phyloP scores from a whole-genome alignment of 92 coral and sea anemone genomes.

The Virgularia gustaviana region DNA sequence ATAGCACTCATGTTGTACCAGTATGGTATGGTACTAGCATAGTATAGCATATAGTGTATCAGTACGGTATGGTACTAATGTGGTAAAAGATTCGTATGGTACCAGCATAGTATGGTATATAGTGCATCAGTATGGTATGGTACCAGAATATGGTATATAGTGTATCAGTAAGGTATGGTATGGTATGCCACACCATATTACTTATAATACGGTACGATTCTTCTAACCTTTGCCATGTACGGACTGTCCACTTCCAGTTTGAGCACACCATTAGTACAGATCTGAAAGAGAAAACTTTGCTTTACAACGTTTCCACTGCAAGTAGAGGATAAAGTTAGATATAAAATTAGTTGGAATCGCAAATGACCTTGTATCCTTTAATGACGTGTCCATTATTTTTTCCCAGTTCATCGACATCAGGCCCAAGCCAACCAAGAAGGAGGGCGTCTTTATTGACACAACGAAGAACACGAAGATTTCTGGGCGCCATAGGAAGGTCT shows the following conservation, averaged over 20 bases:
- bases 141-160: too few species aligned
- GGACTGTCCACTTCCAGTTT: slow-evolving; percentile 85
- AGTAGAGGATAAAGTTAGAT: too few species aligned
- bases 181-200: neutral
- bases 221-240: slow-evolving; percentile 86
- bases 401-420: slow-evolving; percentile 95
- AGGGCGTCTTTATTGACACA: slow-evolving; percentile 90
- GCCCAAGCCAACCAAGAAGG: slow-evolving; percentile 86
- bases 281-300: slow-evolving; percentile 39
- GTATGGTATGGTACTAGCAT: too few species aligned
- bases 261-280: slow-evolving; percentile 59
- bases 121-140: too few species aligned
- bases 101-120: too few species aligned
- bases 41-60: too few species aligned
- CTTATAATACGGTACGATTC: neutral
- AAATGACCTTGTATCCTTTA: slow-evolving; percentile 93
- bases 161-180: neutral
- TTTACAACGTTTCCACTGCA: neutral
- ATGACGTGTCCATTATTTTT: slow-evolving; percentile 72
- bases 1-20: too few species aligned
- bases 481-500: slow-evolving; percentile 71
- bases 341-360: too few species aligned
- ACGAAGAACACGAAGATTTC: slow-evolving; percentile 70
- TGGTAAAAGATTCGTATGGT: too few species aligned
- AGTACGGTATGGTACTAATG: too few species aligned